A percentile compares a stretch with the other conserved stretches of the same genome.
Conservation (phyloP, 2,888 invertebrate species). For the Cybosia mesomella region DNA sequence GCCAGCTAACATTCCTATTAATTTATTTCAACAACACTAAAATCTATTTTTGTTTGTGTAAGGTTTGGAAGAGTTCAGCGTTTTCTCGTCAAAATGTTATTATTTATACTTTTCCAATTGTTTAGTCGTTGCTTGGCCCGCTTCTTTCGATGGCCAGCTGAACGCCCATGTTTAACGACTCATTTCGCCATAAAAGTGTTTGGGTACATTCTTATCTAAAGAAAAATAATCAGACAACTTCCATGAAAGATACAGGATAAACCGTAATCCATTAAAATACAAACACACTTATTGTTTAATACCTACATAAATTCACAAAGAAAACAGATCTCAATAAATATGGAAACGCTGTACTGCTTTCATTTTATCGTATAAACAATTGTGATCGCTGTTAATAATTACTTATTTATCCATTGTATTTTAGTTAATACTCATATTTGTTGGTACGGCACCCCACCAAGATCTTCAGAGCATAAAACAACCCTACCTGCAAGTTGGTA, state of each 20-base stretch:
- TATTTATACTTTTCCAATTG: not conserved
- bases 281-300: slow-evolving; percentile 20
- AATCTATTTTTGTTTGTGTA: not conserved
- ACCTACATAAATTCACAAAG: slow-evolving; percentile 11
- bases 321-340: slow-evolving; percentile 22
- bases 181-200: slow-evolving; percentile 12
- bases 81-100: not conserved
- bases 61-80: not conserved
- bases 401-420: slow-evolving; percentile 16
- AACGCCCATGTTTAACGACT: not conserved
- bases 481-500: too few species aligned
- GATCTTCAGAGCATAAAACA: too few species aligned
- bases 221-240: slow-evolving; percentile 2
- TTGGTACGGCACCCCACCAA: too few species aligned
- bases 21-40: not conserved
- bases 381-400: slow-evolving; percentile 18
- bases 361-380: slow-evolving; percentile 23
- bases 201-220: slow-evolving; percentile 13
- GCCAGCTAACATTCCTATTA: not conserved
- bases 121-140: not conserved
- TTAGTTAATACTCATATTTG: too few species aligned
- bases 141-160: not conserved
- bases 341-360: slow-evolving; percentile 26
- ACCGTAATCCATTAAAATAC: slow-evolving; percentile 10
- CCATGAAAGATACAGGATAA: slow-evolving; percentile 2